Base-by-base conservation (phyloP, 2,113 vertebrate species). In the Alexandromys fortis region DNA sequence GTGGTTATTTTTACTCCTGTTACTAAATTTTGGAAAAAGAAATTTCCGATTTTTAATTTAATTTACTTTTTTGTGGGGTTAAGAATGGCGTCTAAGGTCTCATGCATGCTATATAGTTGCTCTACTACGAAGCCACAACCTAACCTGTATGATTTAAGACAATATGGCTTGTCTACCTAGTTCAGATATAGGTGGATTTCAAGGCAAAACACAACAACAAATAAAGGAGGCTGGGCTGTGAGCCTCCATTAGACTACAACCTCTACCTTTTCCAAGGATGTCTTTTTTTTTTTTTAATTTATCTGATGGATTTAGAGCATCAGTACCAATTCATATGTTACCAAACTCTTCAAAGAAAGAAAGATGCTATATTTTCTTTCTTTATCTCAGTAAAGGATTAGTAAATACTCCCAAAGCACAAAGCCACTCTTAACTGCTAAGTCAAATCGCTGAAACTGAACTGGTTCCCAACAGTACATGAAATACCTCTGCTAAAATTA, bases 401-500 rank as follows among this genome's bases (percentile, higher is more conserved):
- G 30, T 47, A 22, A 28, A 61, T n/a, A 52, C 6, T 26, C 2
- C 22, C 61, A n/a, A 35, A 11, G 63, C 55, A 30, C 13, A 65
- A 0, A 47, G n/a, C 33, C 19, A 79, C 24, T 72, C 26, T 10
- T 65, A 58, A 92, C 24, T 10, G 67, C 65, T 86, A 92, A 45
- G 45, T 35, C 30, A 63, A 82, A 58, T 81, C 13, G 55, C 24
- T n/a, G 35, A 86, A 94, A 81, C n/a, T 73, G 38, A 90, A 85
- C 55, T 55, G 72, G 86, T 88, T 92, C 86, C 42, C 35, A 47
- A 94, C 72, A 95, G 86, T 95, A 94, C 79, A 68, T 33, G 30
- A 94, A 93, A 91, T 19, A 77, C 28, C 86, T 75, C 90, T 86
- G 96, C 98, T 98, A 98, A 98, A 98, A 98, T 98, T 99, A 99